These are phyloP conservation scores for Mactromeris polynyma DNA, from an alignment of 2,888 invertebrate genomes.

Conservation along the genomic window DNA sequence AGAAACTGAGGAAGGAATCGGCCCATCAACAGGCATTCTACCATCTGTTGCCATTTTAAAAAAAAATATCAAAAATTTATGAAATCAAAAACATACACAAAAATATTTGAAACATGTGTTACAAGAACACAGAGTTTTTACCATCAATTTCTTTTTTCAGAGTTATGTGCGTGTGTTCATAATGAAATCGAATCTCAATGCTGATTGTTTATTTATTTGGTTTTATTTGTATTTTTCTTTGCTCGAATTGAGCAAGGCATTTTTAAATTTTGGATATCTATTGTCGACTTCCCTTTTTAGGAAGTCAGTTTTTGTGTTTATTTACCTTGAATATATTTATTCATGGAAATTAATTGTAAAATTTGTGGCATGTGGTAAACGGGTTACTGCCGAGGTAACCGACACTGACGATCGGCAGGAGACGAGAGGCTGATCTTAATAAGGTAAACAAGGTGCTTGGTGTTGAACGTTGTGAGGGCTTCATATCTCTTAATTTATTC, in stretches of 20 bases:
- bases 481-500: background rate
- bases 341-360: conserved; percentile 19
- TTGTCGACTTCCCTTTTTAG: conserved; percentile 10
- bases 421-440: conserved; percentile 35
- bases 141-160: background rate
- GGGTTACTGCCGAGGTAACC: conserved; percentile 48
- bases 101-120: conserved; percentile 1
- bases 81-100: background rate
- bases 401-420: conserved; percentile 37
- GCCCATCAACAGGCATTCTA: conserved; percentile 49
- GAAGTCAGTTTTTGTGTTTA: conserved; percentile 47
- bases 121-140: background rate
- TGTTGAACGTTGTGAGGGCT: background rate
- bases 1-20: conserved; percentile 66
- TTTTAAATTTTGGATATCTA: conserved; percentile 54
- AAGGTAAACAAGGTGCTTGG: conserved; percentile 48
- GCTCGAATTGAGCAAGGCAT: conserved; percentile 65
- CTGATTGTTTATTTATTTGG: conserved; percentile 7
- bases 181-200: conserved; percentile 24
- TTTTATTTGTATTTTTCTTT: conserved; percentile 31
- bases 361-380: conserved; percentile 39
- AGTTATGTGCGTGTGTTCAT: background rate
- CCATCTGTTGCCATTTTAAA: conserved; percentile 42
- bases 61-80: conserved; percentile 27
- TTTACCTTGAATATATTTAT: conserved; percentile 27